Evolutionary conservation across 1,140 invertebrate species (phyloP).

Genomic region (Tachypleus tridentatus): DNA sequence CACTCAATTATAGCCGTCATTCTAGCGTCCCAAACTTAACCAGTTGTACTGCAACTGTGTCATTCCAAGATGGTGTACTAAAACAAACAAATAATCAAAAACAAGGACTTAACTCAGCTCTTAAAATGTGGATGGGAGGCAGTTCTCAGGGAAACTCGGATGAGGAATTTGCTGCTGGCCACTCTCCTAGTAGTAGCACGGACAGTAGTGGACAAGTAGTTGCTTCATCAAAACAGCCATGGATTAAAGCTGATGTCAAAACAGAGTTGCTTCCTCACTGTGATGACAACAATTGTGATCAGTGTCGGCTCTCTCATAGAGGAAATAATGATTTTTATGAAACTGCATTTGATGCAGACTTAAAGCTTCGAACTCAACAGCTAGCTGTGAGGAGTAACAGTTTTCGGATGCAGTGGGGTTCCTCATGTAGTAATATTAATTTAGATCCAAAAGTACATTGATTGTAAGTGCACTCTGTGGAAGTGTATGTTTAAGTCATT

Average conservation of each 20-base stretch:
- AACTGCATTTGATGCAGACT: constrained; percentile 11
- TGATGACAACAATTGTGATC: neutral
- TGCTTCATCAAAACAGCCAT: too few relatives aligned
- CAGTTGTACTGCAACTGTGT: neutral
- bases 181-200: neutral
- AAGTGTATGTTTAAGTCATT: too few relatives aligned
- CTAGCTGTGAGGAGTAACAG: constrained; percentile 10
- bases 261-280: too few relatives aligned
- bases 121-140: constrained; percentile 1
- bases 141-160: constrained; percentile 9
- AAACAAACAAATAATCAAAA: neutral
- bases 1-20: constrained; percentile 7
- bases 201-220: too few relatives aligned
- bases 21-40: constrained; percentile 15
- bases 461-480: too few relatives aligned
- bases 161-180: constrained; percentile 1
- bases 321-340: neutral
- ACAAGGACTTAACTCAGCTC: neutral
- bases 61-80: neutral
- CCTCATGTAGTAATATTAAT: too few relatives aligned
- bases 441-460: too few relatives aligned
- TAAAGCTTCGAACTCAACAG: constrained; percentile 11
- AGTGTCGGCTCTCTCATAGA: neutral
- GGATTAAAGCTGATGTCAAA: too few relatives aligned
- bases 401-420: constrained; percentile 12